phyloP scores from a whole-genome alignment of 1,140 invertebrate species.

The Leptopilina boulardi region DNA sequence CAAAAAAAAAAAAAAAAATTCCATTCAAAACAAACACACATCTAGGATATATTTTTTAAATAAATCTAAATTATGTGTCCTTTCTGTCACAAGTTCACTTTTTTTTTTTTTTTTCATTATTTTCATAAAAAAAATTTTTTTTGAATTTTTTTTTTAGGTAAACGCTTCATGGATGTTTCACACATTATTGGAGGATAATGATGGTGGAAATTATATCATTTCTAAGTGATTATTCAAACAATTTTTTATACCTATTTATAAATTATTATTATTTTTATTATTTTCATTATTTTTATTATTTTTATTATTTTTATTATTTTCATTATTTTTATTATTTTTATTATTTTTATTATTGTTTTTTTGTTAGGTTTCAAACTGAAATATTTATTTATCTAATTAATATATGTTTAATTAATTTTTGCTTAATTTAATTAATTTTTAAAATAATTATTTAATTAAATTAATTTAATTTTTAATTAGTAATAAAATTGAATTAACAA shows the following conservation, averaged over 20 bases:
- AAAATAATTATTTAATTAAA: slow-evolving; percentile 7
- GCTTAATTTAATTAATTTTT: neutral
- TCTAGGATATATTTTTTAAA: too few species aligned
- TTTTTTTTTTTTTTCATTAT: neutral
- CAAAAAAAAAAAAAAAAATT: neutral
- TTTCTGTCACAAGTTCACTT: too few species aligned
- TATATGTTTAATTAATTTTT: too few species aligned
- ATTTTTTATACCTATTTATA: too few species aligned
- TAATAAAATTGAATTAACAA: neutral
- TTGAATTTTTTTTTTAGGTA: slow-evolving; percentile 73
- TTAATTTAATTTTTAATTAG: neutral
- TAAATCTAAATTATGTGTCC: too few species aligned
- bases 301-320: too few species aligned
- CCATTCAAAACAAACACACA: slow-evolving; percentile 4
- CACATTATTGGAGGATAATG: slow-evolving; percentile 76
- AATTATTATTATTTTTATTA: slow-evolving; percentile 35
- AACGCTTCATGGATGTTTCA: slow-evolving; percentile 81
- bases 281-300: neutral
- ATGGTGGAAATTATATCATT: slow-evolving; percentile 83
- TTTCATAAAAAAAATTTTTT: neutral
- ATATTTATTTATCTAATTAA: too few species aligned
- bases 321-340: too few species aligned
- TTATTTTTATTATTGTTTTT: too few species aligned
- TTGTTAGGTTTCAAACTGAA: too few species aligned
- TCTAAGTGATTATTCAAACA: slow-evolving; percentile 79